phyloP scores from a whole-genome alignment of 2,113 vertebrate genomes.

The Potamarius usumacintae region DNA sequence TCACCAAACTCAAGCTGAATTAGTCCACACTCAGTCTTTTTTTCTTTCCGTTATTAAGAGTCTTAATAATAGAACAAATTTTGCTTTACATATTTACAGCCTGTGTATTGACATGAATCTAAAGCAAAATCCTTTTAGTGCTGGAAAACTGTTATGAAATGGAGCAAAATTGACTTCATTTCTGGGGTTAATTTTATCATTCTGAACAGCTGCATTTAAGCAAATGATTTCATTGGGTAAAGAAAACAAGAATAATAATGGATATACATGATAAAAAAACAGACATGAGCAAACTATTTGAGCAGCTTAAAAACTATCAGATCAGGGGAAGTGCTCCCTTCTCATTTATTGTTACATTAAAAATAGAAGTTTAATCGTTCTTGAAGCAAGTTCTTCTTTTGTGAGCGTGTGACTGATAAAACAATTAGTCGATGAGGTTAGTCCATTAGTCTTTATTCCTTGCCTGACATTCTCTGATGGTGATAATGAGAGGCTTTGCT shows the following conservation, averaged over 20 bases:
- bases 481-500: conserved; percentile 65
- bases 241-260: conserved; percentile 56
- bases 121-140: conserved; percentile 69
- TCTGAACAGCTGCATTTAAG: conserved; percentile 66
- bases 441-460: conserved; percentile 71
- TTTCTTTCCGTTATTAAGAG: conserved; percentile 61
- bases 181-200: conserved; percentile 69
- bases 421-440: conserved; percentile 66
- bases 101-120: conserved; percentile 67
- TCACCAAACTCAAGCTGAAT: conserved; percentile 31
- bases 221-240: conserved; percentile 65
- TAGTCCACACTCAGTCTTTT: conserved; percentile 28
- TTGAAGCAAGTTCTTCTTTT: conserved; percentile 54
- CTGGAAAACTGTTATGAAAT: conserved; percentile 67
- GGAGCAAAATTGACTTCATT: conserved; percentile 61
- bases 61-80: conserved; percentile 69
- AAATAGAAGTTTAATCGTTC: conserved; percentile 65
- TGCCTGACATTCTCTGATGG: conserved; percentile 60
- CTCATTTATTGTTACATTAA: conserved; percentile 52
- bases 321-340: conserved; percentile 41
- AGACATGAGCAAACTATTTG: conserved; percentile 44
- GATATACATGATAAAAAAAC: conserved; percentile 28
- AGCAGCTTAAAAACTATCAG: conserved; percentile 43
- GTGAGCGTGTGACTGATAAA: conserved; percentile 60
- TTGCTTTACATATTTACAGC: conserved; percentile 72